Conservation (phyloP, 2,888 invertebrate genomes). For the Trichacis sp. region DNA sequence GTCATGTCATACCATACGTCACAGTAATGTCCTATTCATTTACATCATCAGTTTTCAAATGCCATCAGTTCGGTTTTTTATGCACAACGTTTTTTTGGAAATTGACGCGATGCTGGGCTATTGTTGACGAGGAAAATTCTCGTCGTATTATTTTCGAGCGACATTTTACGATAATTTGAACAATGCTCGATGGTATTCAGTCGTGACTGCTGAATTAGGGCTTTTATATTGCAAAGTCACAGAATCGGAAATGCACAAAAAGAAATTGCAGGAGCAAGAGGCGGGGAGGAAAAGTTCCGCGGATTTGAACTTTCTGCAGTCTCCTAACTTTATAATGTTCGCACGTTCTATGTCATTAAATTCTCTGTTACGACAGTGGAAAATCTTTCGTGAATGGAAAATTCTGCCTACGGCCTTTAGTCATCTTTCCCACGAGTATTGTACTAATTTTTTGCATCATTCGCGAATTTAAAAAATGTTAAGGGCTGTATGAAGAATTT, state of each 20-base stretch:
- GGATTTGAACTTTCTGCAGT: constrained; percentile 2
- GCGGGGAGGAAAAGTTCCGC: not conserved
- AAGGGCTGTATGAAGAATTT: too few relatives aligned
- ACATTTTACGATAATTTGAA: not conserved
- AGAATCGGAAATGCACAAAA: constrained; percentile 1
- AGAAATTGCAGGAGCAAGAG: not conserved
- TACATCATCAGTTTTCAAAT: constrained; percentile 12
- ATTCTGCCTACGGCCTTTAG: not conserved
- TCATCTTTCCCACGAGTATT: not conserved
- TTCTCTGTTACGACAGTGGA: not conserved
- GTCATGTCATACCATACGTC: constrained; percentile 20
- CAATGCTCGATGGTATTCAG: not conserved
- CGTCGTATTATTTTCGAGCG: not conserved
- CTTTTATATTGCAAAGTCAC: not conserved
- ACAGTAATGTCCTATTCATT: constrained; percentile 19
- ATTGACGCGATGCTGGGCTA: not conserved
- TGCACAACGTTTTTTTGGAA: too few relatives aligned
- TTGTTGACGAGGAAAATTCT: not conserved
- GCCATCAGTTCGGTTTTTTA: too few relatives aligned
- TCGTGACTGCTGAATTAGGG: not conserved
- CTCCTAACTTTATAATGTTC: not conserved
- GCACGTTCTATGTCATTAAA: constrained; percentile 1
- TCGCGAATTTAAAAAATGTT: too few relatives aligned
- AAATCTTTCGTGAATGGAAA: not conserved
- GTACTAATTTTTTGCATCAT: not conserved